Evolutionary conservation across 2,797 vertebrate species (phyloP).

Genomic region (Serranus cabrilla): DNA sequence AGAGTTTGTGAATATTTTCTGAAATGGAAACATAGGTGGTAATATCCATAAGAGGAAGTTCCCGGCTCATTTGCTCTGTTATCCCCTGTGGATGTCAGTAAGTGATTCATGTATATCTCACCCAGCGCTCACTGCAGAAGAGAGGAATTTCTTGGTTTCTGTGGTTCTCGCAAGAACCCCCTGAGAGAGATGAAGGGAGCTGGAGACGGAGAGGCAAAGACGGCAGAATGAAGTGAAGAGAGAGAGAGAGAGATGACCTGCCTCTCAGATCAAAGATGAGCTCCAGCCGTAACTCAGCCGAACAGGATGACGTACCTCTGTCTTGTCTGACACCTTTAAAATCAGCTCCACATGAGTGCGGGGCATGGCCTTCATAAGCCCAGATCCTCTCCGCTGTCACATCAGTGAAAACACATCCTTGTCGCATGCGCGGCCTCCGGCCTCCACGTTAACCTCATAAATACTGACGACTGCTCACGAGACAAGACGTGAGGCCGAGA

Average conservation of each 20-base stretch:
- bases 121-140: slow-evolving; percentile 9
- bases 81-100: slow-evolving; percentile 4
- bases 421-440: slow-evolving; percentile 25
- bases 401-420: slow-evolving; percentile 50
- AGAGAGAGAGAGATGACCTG: slow-evolving; percentile 37
- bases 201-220: slow-evolving; percentile 22
- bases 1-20: not conserved
- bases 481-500: slow-evolving; percentile 41
- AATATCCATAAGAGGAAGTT: not conserved
- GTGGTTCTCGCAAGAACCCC: slow-evolving; percentile 25
- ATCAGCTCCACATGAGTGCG: slow-evolving; percentile 83
- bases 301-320: slow-evolving; percentile 78
- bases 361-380: slow-evolving; percentile 66
- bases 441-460: slow-evolving; percentile 46
- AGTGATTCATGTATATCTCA: slow-evolving; percentile 49
- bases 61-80: not conserved
- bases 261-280: slow-evolving; percentile 85
- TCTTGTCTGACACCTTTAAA: slow-evolving; percentile 83
- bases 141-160: slow-evolving; percentile 37
- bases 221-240: slow-evolving; percentile 39
- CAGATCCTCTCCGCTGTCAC: slow-evolving; percentile 72
- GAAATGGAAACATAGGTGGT: not conserved
- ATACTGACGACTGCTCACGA: slow-evolving; percentile 27
- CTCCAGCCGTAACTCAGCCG: slow-evolving; percentile 76
- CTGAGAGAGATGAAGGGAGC: slow-evolving; percentile 32